Conservation (phyloP, 1,140 invertebrate species). For the Mycetomoellerius zeteki region DNA sequence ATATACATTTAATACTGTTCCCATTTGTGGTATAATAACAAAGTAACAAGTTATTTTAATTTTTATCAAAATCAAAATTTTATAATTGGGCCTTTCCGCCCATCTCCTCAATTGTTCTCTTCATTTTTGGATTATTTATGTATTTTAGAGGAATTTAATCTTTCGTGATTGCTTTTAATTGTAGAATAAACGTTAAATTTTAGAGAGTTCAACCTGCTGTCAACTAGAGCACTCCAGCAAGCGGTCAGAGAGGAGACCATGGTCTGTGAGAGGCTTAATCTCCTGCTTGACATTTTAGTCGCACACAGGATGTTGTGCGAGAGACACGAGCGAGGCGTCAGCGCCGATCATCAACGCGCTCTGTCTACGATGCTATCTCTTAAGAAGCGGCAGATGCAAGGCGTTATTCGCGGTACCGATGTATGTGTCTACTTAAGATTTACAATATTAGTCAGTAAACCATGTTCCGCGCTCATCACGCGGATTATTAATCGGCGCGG, state of each 20-base stretch:
- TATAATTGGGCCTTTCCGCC: too few relatives aligned
- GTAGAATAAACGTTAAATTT: slow-evolving; percentile 51
- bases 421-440: slow-evolving; percentile 81
- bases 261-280: slow-evolving; percentile 89
- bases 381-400: slow-evolving; percentile 91
- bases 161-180: not conserved
- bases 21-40: too few relatives aligned
- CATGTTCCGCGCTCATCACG: not conserved
- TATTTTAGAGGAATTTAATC: not conserved
- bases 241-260: slow-evolving; percentile 88
- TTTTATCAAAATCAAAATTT: too few relatives aligned
- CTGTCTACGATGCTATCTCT: slow-evolving; percentile 90
- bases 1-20: too few relatives aligned
- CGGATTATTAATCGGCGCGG: not conserved
- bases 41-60: too few relatives aligned
- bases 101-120: too few relatives aligned
- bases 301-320: slow-evolving; percentile 91
- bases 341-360: slow-evolving; percentile 90
- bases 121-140: not conserved
- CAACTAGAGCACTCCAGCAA: slow-evolving; percentile 85
- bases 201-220: slow-evolving; percentile 86
- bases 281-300: slow-evolving; percentile 89
- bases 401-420: slow-evolving; percentile 89
- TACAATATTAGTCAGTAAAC: not conserved
- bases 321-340: slow-evolving; percentile 90